Evolutionary conservation across 2,888 invertebrate species (phyloP), one percentile per base, ranked within the genome.

Genomic region (Yponomeuta evonymella): DNA sequence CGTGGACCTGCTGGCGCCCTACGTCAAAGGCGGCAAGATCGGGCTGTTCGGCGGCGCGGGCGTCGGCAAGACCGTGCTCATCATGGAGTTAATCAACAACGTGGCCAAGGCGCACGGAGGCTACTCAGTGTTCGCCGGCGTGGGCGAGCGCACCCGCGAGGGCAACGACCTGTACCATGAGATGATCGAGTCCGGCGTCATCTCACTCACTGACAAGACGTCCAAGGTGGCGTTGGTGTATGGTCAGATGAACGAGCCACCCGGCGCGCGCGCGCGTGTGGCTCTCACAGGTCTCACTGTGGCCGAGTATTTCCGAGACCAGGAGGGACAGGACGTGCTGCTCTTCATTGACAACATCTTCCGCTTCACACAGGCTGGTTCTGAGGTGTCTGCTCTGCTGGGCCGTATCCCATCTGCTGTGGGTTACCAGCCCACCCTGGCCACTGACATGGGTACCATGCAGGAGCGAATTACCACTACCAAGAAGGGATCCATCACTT

Each of bases 401-500:
- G 98, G 98, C 88, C 97, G 98, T 94, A 98, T 98, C 83, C 98
- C 98, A 77, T 97, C 97, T 72, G 98, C 98, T 85, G 98, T 98
- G 82, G 98, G 98, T 86, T 98, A 98, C 89, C 98, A 98, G 86
- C 98, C 98, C 70, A 98, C 98, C 23, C 89, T 98, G 86, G 98
- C 97, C 81, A 98, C 98, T 84, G 98, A 98, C 94, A 98, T 98
- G 98, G 98, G 98, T 95, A 95, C 96, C 83, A 98, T 98, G 98
- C 98, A 98, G 94, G 98, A 98, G 90, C 94, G 98, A 85, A 98
- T 98, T 89, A 98, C 98, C 75, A 98, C 98, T 78, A 98, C 98
- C 77, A 97, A 94, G 87, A 96, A 96, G 88, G 97, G 97, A 77
- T 97, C 97, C 76, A 97, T 97, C 82, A 97, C 97, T 72, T 97